Conservation (phyloP, 2,888 invertebrate genomes). For the Pristionchus maxplancki region DNA sequence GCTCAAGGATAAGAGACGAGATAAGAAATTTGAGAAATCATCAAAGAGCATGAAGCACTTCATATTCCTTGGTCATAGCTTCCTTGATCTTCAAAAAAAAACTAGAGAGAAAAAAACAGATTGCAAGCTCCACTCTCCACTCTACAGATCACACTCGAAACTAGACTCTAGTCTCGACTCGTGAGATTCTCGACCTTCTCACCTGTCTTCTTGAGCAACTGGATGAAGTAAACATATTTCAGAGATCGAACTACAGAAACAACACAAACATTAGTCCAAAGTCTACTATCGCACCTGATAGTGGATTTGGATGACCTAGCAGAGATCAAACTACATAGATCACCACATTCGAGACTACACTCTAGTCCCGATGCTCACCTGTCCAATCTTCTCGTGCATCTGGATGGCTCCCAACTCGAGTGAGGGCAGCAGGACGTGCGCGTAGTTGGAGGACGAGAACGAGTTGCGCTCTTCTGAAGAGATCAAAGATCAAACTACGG, state of each 20-base stretch:
- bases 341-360: background rate
- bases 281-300: too few relatives aligned
- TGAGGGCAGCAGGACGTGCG: slow-evolving; percentile 59
- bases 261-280: too few relatives aligned
- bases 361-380: slow-evolving; percentile 55
- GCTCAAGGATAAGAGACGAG: too few relatives aligned
- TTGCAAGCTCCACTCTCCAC: too few relatives aligned
- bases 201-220: slow-evolving; percentile 69
- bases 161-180: background rate
- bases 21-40: too few relatives aligned
- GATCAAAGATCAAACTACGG: slow-evolving; percentile 28
- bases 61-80: too few relatives aligned
- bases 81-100: too few relatives aligned
- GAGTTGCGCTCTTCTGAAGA: slow-evolving; percentile 37
- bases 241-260: too few relatives aligned
- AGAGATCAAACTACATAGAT: background rate
- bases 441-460: slow-evolving; percentile 57
- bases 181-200: too few relatives aligned
- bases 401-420: slow-evolving; percentile 68
- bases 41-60: background rate
- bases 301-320: too few relatives aligned
- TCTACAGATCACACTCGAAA: background rate
- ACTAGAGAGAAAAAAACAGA: too few relatives aligned
- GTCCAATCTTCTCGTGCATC: slow-evolving; percentile 72
- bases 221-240: too few relatives aligned